Conservation (phyloP, 2,888 invertebrate species). For the Serripes groenlandicus region DNA sequence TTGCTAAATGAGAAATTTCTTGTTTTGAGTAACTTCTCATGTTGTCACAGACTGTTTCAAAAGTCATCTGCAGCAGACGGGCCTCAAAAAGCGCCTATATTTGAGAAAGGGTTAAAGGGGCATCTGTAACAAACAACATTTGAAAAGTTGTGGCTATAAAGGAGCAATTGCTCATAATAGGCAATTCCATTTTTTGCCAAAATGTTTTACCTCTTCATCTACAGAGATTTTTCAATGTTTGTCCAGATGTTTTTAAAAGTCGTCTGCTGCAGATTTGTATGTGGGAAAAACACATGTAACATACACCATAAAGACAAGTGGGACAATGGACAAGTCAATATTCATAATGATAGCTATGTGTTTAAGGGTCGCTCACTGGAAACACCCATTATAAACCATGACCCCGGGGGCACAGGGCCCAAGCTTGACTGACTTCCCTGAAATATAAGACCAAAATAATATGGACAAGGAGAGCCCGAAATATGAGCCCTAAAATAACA, state of each 20-base stretch:
- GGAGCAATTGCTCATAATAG: background rate
- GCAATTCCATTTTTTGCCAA: background rate
- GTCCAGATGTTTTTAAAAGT: too few species aligned
- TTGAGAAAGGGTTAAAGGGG: too few species aligned
- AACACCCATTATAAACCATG: background rate
- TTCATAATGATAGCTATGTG: constrained; percentile 13
- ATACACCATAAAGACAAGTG: background rate
- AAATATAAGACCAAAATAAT: constrained; percentile 10
- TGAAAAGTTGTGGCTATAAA: too few species aligned
- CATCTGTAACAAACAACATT: too few species aligned
- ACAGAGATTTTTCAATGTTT: background rate
- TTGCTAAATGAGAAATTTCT: too few species aligned
- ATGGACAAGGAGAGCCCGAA: background rate
- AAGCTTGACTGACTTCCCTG: constrained; percentile 8
- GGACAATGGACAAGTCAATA: constrained; percentile 3
- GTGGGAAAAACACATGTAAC: background rate
- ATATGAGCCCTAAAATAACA: constrained; percentile 22
- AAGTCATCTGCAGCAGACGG: too few species aligned
- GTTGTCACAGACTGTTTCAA: too few species aligned
- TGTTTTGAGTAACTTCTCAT: too few species aligned
- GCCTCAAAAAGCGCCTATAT: too few species aligned
- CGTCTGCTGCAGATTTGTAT: background rate
- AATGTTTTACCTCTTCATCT: background rate
- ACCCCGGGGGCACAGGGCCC: background rate
- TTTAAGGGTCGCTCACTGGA: constrained; percentile 5